Percentiles rank a stretch among this genome's conserved stretches.
Conservation (phyloP, 2,113 vertebrate species). For the Paratilapia polleni region DNA sequence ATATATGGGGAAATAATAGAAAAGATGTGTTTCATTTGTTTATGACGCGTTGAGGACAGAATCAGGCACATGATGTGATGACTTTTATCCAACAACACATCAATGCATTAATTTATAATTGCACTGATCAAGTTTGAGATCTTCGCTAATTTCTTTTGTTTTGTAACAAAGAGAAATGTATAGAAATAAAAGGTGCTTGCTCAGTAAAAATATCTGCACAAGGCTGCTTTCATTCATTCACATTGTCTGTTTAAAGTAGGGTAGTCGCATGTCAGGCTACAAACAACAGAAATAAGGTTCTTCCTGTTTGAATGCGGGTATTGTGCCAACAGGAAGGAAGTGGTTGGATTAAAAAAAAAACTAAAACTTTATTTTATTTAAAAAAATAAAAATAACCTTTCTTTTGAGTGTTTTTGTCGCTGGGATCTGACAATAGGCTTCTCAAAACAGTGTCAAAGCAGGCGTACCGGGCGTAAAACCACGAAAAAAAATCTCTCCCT, state of each 20-base stretch:
- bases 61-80: no score
- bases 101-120: not conserved
- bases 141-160: not conserved
- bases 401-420: not conserved
- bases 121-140: not conserved
- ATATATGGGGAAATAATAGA: not conserved
- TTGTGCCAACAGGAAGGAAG: not conserved
- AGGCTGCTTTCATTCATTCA: not conserved
- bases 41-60: not conserved
- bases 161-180: not conserved
- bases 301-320: not conserved
- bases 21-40: not conserved
- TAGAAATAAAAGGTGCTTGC: not conserved
- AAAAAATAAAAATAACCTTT: no score
- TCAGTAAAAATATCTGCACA: not conserved
- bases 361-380: not conserved
- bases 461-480: not conserved
- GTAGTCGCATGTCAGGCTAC: not conserved
- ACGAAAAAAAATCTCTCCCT: not conserved
- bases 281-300: not conserved
- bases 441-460: not conserved
- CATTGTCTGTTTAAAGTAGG: not conserved
- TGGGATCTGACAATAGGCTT: not conserved
- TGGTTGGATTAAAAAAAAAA: rapidly evolving
- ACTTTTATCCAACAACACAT: not conserved